phyloP scores from a whole-genome alignment of 2,888 invertebrate species.

The Mactromeris polynyma region DNA sequence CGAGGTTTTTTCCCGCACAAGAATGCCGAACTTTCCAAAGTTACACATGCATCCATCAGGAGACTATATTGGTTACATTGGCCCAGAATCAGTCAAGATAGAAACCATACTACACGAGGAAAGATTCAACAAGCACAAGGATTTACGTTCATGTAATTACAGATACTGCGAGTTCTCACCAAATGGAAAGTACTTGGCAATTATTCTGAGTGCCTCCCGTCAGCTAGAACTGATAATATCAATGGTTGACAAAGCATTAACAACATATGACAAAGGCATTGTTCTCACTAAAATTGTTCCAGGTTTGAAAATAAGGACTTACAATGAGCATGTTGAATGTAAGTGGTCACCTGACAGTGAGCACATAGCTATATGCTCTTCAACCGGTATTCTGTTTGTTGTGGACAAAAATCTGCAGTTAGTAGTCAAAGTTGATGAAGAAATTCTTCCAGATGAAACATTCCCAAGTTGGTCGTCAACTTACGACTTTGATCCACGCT shows the following conservation, averaged over 20 bases:
- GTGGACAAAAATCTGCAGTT: slow-evolving; percentile 47
- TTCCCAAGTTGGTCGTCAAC: slow-evolving; percentile 72
- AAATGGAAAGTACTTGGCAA: slow-evolving; percentile 77
- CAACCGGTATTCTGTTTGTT: slow-evolving; percentile 73
- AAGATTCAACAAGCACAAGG: slow-evolving; percentile 68
- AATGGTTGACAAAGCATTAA: slow-evolving; percentile 37
- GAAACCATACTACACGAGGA: slow-evolving; percentile 64
- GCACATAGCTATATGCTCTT: slow-evolving; percentile 75
- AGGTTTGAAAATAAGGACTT: slow-evolving; percentile 56
- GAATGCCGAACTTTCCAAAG: slow-evolving; percentile 75
- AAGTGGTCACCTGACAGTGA: slow-evolving; percentile 81
- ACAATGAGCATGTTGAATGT: slow-evolving; percentile 77
- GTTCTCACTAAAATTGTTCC: slow-evolving; percentile 42
- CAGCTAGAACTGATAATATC: slow-evolving; percentile 68
- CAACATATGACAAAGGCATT: slow-evolving; percentile 42
- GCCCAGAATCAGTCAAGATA: slow-evolving; percentile 70
- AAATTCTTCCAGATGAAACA: slow-evolving; percentile 67
- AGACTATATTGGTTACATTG: slow-evolving; percentile 74
- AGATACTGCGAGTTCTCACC: slow-evolving; percentile 78
- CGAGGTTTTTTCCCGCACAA: slow-evolving; percentile 66
- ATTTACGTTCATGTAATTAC: slow-evolving; percentile 71
- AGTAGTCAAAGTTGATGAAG: slow-evolving; percentile 73
- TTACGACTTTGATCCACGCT: slow-evolving; percentile 81
- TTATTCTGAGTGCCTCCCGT: slow-evolving; percentile 69
- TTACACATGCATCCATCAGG: slow-evolving; percentile 79